Evolutionary conservation across 2,113 vertebrate species (phyloP), one percentile per base, ranked within the genome.

Genomic region (Beaufortia kweichowensis): DNA sequence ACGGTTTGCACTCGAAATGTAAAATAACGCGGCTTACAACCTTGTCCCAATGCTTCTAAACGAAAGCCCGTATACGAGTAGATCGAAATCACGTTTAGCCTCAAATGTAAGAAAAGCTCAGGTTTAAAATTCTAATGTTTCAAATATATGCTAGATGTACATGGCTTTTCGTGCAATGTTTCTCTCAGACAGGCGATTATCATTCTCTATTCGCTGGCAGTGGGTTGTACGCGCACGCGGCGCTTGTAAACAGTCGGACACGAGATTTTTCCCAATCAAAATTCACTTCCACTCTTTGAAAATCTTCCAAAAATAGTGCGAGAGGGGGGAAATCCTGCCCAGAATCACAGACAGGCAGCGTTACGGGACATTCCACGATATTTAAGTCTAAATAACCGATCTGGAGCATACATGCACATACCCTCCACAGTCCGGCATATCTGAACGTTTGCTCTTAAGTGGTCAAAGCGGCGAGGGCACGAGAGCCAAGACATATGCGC

Each of bases 181-280:
- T 48, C 57, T 65, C 41, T 65, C 46, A 26, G 46, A 65, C 43
- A 39, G 24, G 55, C 74, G 31, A 68, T 48, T 57, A 70, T 61
- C 19, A 33, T 82, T 73, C 85, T 64, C 69, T 71, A 33, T 76
- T 80, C 93, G 91, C 92, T 93, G 92, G 90, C 91, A 92, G 87
- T 87, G 91, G 89, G 88, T 88, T 91, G 89, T 87, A 91, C 88
- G 91, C 93, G 90, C 93, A 94, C 94, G 94, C 93, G 91, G 92
- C 89, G 93, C 93, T 94, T 97, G 95, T 94, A 96, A 96, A 96
- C 94, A 95, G 90, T 92, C 93, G 92, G 90, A 93, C 94, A 95
- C 93, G 93, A 95, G 93, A 93, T 94, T 93, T 94, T 66, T 93
- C 93, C 94, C 93, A 92, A 94, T 94, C 93, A 94, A 95, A 94